Evolutionary conservation across 2,888 invertebrate genomes (phyloP).

Genomic region (Eupithecia tripunctaria): DNA sequence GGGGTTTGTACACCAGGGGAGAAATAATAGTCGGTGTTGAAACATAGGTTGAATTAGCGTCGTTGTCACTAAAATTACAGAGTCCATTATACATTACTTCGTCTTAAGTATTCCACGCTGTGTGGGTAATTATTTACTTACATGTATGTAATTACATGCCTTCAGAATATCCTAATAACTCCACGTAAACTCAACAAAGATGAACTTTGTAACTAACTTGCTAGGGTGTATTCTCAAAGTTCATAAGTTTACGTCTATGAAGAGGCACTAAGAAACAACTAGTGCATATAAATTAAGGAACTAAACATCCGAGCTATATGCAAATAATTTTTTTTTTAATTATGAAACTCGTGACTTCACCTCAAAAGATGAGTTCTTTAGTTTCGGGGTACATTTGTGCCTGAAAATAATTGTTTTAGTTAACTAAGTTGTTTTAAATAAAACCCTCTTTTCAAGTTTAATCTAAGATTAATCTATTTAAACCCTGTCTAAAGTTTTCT

Average conservation of each 20-base stretch:
- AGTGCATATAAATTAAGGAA: slow-evolving; percentile 8
- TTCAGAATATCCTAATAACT: neutral
- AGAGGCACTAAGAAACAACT: neutral
- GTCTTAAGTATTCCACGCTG: neutral
- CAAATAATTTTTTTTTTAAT: no score
- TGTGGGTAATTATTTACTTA: neutral
- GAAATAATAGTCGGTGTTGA: neutral
- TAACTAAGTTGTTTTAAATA: neutral
- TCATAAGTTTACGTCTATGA: neutral
- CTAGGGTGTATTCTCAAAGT: neutral
- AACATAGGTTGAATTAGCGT: neutral
- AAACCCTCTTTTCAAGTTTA: neutral
- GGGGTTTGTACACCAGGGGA: neutral
- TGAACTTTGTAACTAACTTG: neutral
- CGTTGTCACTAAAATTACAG: neutral
- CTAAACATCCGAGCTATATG: neutral
- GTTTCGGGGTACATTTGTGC: neutral
- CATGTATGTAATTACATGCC: neutral
- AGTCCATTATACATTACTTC: neutral
- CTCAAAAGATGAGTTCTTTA: neutral
- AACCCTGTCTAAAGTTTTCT: slow-evolving; percentile 17
- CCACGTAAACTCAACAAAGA: slow-evolving; percentile 13
- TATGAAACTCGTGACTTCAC: neutral
- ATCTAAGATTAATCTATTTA: slow-evolving; percentile 5
- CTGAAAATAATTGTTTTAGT: neutral